Evolutionary conservation across 2,113 vertebrate genomes (phyloP).

Genomic region (Gymnobelideus leadbeateri): DNA sequence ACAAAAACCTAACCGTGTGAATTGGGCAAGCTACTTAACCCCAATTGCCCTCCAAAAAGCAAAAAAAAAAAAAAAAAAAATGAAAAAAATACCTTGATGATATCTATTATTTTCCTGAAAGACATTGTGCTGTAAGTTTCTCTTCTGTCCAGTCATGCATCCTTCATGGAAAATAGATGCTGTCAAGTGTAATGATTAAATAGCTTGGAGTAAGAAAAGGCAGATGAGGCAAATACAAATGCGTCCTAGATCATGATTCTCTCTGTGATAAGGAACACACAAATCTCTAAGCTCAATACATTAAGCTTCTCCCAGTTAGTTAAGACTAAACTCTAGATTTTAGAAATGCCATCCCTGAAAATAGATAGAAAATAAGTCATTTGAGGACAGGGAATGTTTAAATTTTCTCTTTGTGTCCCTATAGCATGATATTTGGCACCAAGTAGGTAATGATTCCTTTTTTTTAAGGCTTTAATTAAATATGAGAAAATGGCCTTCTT

Average conservation of each 20-base stretch:
- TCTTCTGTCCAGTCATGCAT: slow-evolving; percentile 10
- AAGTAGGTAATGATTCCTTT: slow-evolving; percentile 56
- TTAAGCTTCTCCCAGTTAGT: not conserved
- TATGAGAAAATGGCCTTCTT: slow-evolving; percentile 49
- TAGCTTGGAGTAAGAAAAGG: slow-evolving; percentile 9
- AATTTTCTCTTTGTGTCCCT: not conserved
- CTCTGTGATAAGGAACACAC: slow-evolving; percentile 42
- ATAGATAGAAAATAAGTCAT: not conserved
- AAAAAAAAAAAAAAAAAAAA: no score
- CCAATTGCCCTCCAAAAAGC: no score
- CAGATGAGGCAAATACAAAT: not conserved
- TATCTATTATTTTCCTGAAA: slow-evolving; percentile 12
- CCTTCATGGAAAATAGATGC: not conserved
- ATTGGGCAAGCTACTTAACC: no score
- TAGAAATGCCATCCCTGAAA: slow-evolving; percentile 51
- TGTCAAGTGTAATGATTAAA: not conserved
- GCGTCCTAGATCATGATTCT: slow-evolving; percentile 51
- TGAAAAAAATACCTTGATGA: slow-evolving; percentile 9
- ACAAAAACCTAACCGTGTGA: no score
- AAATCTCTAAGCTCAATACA: slow-evolving; percentile 51
- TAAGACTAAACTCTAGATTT: not conserved
- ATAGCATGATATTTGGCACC: slow-evolving; percentile 36
- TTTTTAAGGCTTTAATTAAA: slow-evolving; percentile 50
- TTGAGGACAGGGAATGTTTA: not conserved
- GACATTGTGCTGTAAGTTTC: not conserved